Conservation (phyloP, 2,113 vertebrate species). For the Saccopteryx leptura region DNA sequence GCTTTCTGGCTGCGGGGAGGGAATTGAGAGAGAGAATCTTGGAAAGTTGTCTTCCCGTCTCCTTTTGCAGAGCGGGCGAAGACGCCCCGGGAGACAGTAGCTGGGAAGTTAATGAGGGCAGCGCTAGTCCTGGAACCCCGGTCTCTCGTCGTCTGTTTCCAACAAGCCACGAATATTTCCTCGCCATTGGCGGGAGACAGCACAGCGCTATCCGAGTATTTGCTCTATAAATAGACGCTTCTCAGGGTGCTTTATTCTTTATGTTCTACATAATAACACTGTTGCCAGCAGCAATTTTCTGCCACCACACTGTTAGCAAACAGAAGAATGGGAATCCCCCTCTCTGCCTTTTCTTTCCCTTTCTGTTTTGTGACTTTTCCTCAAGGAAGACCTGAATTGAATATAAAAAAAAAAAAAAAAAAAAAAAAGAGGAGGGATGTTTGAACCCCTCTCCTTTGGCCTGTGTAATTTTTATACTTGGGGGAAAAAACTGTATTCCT, state of each 20-base stretch:
- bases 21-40: not conserved
- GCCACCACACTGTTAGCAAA: constrained; percentile 14
- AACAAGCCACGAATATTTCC: not conserved
- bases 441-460: not conserved
- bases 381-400: constrained; percentile 29
- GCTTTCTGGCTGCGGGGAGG: not conserved
- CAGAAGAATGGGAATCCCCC: constrained; percentile 38
- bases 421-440: not conserved
- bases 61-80: not conserved
- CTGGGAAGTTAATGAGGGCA: not conserved
- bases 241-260: constrained; percentile 44
- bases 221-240: constrained; percentile 57
- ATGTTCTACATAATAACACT: constrained; percentile 47
- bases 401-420: not conserved
- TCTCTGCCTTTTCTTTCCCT: not conserved
- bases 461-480: constrained; percentile 1
- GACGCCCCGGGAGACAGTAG: not conserved
- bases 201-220: not conserved
- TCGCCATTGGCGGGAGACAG: not conserved
- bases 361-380: constrained; percentile 58
- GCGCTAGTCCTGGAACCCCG: not conserved
- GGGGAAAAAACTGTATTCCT: not conserved
- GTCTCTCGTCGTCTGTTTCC: not conserved
- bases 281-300: not conserved
- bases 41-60: not conserved